Evolutionary conservation across 1,140 invertebrate genomes (phyloP), one percentile per base, ranked within the genome.

Genomic region (Pseudomyrmex cubaensis): DNA sequence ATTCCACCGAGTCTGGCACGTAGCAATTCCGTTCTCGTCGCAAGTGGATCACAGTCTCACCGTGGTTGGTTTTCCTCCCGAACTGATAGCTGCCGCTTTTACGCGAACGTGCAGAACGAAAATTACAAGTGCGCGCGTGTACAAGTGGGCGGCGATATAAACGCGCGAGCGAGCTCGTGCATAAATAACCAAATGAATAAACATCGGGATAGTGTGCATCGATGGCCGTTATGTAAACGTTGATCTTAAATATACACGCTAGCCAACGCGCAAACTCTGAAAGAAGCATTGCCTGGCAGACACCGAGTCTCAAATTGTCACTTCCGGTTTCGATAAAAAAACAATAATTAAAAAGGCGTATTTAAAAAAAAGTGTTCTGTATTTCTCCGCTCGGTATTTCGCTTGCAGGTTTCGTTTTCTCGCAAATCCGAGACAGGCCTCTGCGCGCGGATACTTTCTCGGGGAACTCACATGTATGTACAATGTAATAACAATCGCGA

Each of bases 181-280:
- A 25, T 74, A 77, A 85, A 85, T 75, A 77, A 84, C 70, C 62
- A 52, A 63, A 35, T 62, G 70, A 87, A 77, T 85, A 88, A 88
- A 87, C 82, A 54, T 80, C 9, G 54, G 22, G 70, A 25, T 46
- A 48, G 67, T 69, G 61, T 48, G 15, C 61, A 66, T 50, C 69
- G 48, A 73, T 80, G 54, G 12, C 77, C 76, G 57, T 73, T 57
- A 61, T 44, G 13, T 75, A 72, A 82, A 85, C 84, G 62, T 15
- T 12, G 46, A 66, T 76, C 48, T 66, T 52, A 66, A 67, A 52
- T 54, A 54, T n/a, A 66, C 13, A 67, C n/a, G 9, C 25, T n/a
- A 35, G 10, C 59, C 61, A 35, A 35, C 35, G n/a, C 44, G 35
- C 44, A 59, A 78, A 67, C 13, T 22, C 22, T 10, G 22, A 15